phyloP scores from a whole-genome alignment of 2,888 invertebrate species.

The Tiliacea citrago region DNA sequence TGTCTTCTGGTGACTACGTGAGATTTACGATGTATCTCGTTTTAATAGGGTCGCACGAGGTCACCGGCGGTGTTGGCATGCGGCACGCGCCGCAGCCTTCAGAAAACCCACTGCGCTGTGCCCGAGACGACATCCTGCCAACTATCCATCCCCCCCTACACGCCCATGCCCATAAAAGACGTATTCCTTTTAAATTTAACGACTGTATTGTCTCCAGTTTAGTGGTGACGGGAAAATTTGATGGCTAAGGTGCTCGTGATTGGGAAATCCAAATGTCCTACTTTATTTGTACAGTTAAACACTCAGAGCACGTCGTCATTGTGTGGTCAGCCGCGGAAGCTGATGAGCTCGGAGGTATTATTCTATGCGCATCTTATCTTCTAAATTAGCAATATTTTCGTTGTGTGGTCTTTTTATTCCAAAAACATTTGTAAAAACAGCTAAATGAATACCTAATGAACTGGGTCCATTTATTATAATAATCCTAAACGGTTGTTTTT shows the following conservation, averaged over 20 bases:
- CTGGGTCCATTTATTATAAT: slow-evolving; percentile 17
- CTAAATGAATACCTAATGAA: slow-evolving; percentile 34
- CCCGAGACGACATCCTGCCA: slow-evolving; percentile 84
- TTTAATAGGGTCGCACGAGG: slow-evolving; percentile 89
- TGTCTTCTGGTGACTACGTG: slow-evolving; percentile 82
- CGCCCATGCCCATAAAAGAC: slow-evolving; percentile 67
- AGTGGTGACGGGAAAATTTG: slow-evolving; percentile 74
- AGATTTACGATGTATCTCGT: slow-evolving; percentile 83
- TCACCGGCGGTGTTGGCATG: slow-evolving; percentile 87
- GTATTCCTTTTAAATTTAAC: slow-evolving; percentile 81
- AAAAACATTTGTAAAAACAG: slow-evolving; percentile 16
- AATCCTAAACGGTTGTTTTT: slow-evolving; percentile 23
- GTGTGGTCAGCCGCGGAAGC: slow-evolving; percentile 66
- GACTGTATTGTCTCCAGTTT: slow-evolving; percentile 79
- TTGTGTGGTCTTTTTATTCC: slow-evolving; percentile 31
- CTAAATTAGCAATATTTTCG: slow-evolving; percentile 11
- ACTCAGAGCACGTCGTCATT: slow-evolving; percentile 67
- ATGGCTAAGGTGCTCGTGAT: slow-evolving; percentile 69
- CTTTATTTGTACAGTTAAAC: slow-evolving; percentile 63
- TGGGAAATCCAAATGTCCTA: slow-evolving; percentile 84
- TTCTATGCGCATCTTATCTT: slow-evolving; percentile 31
- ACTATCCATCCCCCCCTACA: slow-evolving; percentile 80
- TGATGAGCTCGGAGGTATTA: slow-evolving; percentile 46
- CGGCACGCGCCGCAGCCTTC: slow-evolving; percentile 90
- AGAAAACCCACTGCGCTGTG: slow-evolving; percentile 89